phyloP scores from a whole-genome alignment of 2,113 vertebrate genomes.

The Camelus bactrianus region DNA sequence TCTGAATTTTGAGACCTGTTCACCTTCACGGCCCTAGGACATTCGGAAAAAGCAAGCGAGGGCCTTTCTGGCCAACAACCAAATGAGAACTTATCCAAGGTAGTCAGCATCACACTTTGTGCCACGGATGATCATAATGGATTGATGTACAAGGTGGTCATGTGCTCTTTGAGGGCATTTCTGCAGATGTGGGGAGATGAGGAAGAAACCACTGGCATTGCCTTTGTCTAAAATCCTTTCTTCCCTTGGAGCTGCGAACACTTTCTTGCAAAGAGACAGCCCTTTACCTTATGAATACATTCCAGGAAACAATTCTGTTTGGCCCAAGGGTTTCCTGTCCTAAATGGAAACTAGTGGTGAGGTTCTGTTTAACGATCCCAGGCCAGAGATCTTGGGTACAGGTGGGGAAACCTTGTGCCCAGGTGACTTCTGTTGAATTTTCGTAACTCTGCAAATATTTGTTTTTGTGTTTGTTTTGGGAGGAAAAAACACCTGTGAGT shows the following conservation, averaged over 20 bases:
- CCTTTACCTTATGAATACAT: background rate
- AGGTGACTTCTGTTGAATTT: constrained; percentile 75
- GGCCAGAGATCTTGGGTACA: background rate
- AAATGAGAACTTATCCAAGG: constrained; percentile 42
- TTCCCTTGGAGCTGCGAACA: background rate
- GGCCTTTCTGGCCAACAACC: background rate
- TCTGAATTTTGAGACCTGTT: constrained; percentile 49
- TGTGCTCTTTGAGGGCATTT: accelerated
- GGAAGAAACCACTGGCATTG: background rate
- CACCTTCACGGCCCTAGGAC: background rate
- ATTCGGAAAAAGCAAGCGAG: background rate
- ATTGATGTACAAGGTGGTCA: too few species aligned
- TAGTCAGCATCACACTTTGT: background rate
- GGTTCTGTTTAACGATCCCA: constrained; percentile 17
- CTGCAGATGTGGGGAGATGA: background rate
- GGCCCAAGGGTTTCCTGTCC: background rate
- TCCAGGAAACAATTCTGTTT: background rate
- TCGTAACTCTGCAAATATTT: constrained; percentile 80
- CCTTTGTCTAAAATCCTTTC: background rate
- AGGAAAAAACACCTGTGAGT: constrained; percentile 66
- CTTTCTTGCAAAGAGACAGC: background rate
- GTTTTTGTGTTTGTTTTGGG: constrained; percentile 77
- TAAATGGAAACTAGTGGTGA: background rate
- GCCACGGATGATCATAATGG: background rate
- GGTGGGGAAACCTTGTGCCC: constrained; percentile 41